Evolutionary conservation across 2,888 invertebrate genomes (phyloP).

Genomic region (Nebria salina): DNA sequence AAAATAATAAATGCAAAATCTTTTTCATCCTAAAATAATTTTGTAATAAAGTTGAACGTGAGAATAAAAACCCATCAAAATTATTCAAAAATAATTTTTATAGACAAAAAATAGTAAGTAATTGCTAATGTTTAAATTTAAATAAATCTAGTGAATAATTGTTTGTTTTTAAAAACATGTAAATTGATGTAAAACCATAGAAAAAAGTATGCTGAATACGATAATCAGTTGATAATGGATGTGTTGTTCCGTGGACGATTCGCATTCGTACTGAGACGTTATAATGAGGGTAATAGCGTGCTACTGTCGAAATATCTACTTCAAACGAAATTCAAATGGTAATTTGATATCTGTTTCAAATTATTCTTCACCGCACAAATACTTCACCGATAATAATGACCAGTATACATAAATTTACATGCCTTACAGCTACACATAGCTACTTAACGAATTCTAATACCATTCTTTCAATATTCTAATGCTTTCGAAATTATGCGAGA

Average conservation of each 20-base stretch:
- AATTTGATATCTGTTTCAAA: slow-evolving; percentile 33
- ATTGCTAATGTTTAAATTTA: neutral
- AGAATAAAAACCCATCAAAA: neutral
- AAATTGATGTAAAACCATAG: neutral
- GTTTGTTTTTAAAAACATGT: neutral
- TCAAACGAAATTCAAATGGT: slow-evolving; percentile 45
- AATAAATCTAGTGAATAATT: neutral
- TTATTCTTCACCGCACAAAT: slow-evolving; percentile 10
- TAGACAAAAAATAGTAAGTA: neutral
- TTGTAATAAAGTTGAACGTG: neutral
- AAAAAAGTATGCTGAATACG: neutral
- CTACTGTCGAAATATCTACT: slow-evolving; percentile 38
- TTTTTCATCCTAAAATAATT: too few species aligned
- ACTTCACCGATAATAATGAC: slow-evolving; percentile 20
- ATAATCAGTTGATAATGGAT: neutral
- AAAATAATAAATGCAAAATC: too few species aligned
- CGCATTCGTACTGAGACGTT: slow-evolving; percentile 11
- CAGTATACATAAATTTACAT: slow-evolving; percentile 34
- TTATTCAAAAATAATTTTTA: neutral
- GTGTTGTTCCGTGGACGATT: neutral
- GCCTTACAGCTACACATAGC: slow-evolving; percentile 2
- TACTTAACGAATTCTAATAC: slow-evolving; percentile 24
- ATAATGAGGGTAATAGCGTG: slow-evolving; percentile 25
- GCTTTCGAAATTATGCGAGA: slow-evolving; percentile 15
- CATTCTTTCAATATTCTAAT: slow-evolving; percentile 41